These are phyloP conservation scores for Dendropsophus ebraccatus DNA, from an alignment of 2,113 vertebrate genomes.

Conservation along the genomic window DNA sequence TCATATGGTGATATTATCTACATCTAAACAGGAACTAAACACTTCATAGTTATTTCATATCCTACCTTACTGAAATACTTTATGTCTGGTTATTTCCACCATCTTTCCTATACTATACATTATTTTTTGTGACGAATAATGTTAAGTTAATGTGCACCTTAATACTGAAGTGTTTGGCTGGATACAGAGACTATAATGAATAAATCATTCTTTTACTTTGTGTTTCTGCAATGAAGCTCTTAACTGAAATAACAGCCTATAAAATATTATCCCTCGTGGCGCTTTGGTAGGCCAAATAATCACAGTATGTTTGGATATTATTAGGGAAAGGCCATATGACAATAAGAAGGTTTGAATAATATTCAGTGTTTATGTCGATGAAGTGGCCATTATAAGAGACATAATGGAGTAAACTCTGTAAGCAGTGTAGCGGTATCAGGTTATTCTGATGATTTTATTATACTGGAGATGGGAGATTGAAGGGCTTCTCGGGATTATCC, in stretches of 20 bases:
- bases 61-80: not conserved
- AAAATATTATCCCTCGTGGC: conserved; percentile 48
- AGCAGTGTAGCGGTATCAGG: conserved; percentile 33
- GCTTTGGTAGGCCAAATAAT: conserved; percentile 43
- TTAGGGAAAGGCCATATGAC: conserved; percentile 51
- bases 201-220: conserved; percentile 32
- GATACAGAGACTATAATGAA: conserved; percentile 31
- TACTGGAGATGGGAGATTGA: conserved; percentile 48
- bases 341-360: conserved; percentile 57
- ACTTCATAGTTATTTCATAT: not conserved
- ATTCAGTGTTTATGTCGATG: conserved; percentile 44
- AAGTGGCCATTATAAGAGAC: conserved; percentile 51
- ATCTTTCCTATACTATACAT: conserved; percentile 2
- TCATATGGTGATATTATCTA: not conserved
- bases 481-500: conserved; percentile 19
- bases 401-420: conserved; percentile 48
- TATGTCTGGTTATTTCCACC: not conserved
- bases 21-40: not conserved
- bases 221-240: conserved; percentile 47
- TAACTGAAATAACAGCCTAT: conserved; percentile 48
- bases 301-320: conserved; percentile 52
- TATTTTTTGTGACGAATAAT: not conserved
- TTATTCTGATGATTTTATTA: conserved; percentile 56
- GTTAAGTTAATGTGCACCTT: not conserved
- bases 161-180: not conserved